Base-by-base conservation (phyloP, 2,888 invertebrate species). In the Lasioglossum figueresi region DNA sequence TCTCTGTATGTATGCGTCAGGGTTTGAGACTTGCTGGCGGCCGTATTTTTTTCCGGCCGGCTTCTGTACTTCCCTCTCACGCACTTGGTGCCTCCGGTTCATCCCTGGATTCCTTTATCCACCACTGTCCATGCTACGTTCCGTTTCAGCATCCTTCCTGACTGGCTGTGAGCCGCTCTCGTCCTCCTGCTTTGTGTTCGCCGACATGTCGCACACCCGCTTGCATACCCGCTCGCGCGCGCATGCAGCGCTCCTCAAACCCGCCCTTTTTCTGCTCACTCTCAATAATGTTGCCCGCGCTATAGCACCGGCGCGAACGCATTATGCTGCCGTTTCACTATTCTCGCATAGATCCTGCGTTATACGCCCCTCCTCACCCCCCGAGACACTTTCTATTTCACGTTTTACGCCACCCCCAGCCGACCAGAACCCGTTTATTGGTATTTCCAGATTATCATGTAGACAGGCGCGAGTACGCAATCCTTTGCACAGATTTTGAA, bases 11-110 rank as follows among this genome's bases (percentile, higher is more conserved):
- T 76, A 45, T n/a, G 73, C 52, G 76, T 40, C 87, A 83, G 91
- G 90, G 91, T 93, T 93, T 91, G 91, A 92, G 91, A 92, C 91
- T 92, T 91, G 92, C 91, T 89, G 90, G 88, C 89, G 88, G 88
- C 84, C 87, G 89, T 89, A 89, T 88, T 86, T 82, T 85, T 87
- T 79, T 66, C 73, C 66, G 82, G 40, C 79, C 88, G 85, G 87
- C 82, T 86, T 86, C 88, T 80, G 82, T 83, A 76, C 85, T 83
- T 83, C 88, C 84, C 77, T 78, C 79, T 79, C 85, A 52, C 68
- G 76, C 71, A 75, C 80, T 78, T 70, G 71, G 78, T 77, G 43
- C 80, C 77, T 68, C 78, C 63, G 43, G 74, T 74, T 74, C 72
- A 74, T 82, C 66, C 80, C 85, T 40, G 83, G 85, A 81, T 84